These are phyloP conservation scores for Botia kubotai DNA, from an alignment of 2,797 vertebrate species.

Conservation along the genomic window DNA sequence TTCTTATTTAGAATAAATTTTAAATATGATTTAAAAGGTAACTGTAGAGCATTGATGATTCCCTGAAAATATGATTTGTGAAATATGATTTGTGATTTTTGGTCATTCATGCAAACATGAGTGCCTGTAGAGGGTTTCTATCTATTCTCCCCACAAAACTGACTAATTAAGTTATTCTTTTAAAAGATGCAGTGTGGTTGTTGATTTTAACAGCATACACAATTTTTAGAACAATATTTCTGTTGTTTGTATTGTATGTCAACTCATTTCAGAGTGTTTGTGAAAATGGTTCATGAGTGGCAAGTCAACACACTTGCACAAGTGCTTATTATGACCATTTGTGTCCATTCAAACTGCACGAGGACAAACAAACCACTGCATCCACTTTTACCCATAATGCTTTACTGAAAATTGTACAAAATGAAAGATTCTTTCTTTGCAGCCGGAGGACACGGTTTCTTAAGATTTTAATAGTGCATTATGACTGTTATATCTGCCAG, in stretches of 20 bases:
- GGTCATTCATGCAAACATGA: conserved; percentile 39
- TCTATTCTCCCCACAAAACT: conserved; percentile 26
- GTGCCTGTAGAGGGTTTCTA: conserved; percentile 33
- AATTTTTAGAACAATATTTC: conserved; percentile 50
- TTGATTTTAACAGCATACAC: conserved; percentile 28
- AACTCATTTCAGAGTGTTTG: conserved; percentile 44
- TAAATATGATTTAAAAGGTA: not conserved
- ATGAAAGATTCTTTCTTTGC: conserved; percentile 58
- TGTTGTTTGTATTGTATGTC: conserved; percentile 26
- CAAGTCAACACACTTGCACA: conserved; percentile 52
- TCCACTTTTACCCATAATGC: conserved; percentile 56
- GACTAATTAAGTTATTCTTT: conserved; percentile 30
- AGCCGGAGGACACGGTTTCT: conserved; percentile 59
- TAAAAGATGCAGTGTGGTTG: not conserved
- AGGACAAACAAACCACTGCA: conserved; percentile 45
- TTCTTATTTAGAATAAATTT: not conserved
- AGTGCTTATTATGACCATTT: conserved; percentile 59
- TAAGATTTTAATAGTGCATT: conserved; percentile 62
- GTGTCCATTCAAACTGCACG: conserved; percentile 61
- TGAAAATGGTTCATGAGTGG: conserved; percentile 60
- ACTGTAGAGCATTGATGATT: not conserved
- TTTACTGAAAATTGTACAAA: conserved; percentile 56
- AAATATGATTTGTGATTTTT: conserved; percentile 9
- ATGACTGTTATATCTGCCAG: conserved; percentile 54
- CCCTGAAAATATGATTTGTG: conserved; percentile 27